Evolutionary conservation across 2,888 invertebrate genomes (phyloP).

Genomic region (Bedellia somnulentella): DNA sequence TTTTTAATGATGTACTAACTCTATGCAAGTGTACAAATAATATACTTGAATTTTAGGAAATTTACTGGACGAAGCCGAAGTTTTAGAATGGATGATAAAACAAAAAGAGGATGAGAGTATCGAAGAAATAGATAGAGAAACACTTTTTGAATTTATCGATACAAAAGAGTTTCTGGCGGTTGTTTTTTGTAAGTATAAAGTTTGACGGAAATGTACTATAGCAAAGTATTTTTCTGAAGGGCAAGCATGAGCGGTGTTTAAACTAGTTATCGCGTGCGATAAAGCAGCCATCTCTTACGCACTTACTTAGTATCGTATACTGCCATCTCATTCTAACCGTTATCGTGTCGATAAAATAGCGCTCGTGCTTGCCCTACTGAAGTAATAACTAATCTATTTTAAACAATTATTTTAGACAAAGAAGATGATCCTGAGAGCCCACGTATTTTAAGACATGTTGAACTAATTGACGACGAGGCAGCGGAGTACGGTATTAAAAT

Average conservation of each 20-base stretch:
- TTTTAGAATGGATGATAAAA: slow-evolving; percentile 88
- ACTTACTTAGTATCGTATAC: no score
- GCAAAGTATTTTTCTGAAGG: no score
- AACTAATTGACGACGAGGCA: slow-evolving; percentile 90
- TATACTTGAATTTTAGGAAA: slow-evolving; percentile 41
- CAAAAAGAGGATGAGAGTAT: slow-evolving; percentile 92
- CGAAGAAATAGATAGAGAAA: slow-evolving; percentile 84
- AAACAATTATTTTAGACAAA: slow-evolving; percentile 57
- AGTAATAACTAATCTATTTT: background rate
- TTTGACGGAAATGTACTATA: no score
- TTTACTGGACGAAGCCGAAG: slow-evolving; percentile 73
- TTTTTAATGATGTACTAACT: slow-evolving; percentile 18
- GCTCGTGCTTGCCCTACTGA: background rate
- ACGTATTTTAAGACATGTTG: slow-evolving; percentile 79
- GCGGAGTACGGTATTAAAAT: slow-evolving; percentile 89
- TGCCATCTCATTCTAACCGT: no score
- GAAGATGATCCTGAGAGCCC: slow-evolving; percentile 82
- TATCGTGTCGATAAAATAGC: no score
- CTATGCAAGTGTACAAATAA: background rate
- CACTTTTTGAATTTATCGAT: slow-evolving; percentile 80
- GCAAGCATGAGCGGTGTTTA: no score
- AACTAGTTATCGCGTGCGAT: no score
- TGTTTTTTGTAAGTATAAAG: slow-evolving; percentile 81
- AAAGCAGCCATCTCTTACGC: no score
- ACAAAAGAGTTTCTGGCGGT: slow-evolving; percentile 91